Evolutionary conservation across 2,113 vertebrate genomes (phyloP).

Genomic region (Planiliza haematocheilus): DNA sequence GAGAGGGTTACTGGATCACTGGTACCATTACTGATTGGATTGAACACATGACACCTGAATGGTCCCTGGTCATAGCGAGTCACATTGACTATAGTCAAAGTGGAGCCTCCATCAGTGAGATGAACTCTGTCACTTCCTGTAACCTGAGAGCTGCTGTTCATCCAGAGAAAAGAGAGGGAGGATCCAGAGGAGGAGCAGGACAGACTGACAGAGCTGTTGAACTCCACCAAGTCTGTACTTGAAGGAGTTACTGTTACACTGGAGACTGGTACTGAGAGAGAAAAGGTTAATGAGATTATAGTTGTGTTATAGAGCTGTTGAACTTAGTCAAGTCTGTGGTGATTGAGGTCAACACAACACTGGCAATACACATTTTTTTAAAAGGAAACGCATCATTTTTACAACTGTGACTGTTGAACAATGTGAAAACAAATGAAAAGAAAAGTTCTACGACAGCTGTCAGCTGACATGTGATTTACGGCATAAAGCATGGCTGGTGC

Average conservation of each 20-base stretch:
- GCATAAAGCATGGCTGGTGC: too few species aligned
- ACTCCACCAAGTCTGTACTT: constrained; percentile 49
- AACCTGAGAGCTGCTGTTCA: constrained; percentile 67
- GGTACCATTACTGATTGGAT: too few species aligned
- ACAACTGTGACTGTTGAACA: too few species aligned
- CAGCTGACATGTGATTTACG: too few species aligned
- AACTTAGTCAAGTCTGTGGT: constrained; percentile 43
- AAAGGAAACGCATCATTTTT: too few species aligned
- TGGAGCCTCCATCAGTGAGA: constrained; percentile 42
- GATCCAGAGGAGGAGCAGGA: too few species aligned
- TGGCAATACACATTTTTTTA: constrained; percentile 23
- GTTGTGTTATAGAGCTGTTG: background rate
- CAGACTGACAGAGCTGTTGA: constrained; percentile 27
- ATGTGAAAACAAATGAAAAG: too few species aligned
- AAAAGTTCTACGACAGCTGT: too few species aligned
- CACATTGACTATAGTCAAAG: constrained; percentile 59
- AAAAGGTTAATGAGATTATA: background rate
- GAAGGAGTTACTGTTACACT: background rate
- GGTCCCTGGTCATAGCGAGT: constrained; percentile 59
- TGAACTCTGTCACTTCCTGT: constrained; percentile 60
- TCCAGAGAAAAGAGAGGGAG: constrained; percentile 62
- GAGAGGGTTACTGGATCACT: too few species aligned
- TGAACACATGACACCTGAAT: too few species aligned
- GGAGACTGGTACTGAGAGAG: constrained; percentile 32
- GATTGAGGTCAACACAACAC: background rate